Evolutionary conservation across 2,888 invertebrate genomes (phyloP).

Genomic region (Chydorus sphaericus): DNA sequence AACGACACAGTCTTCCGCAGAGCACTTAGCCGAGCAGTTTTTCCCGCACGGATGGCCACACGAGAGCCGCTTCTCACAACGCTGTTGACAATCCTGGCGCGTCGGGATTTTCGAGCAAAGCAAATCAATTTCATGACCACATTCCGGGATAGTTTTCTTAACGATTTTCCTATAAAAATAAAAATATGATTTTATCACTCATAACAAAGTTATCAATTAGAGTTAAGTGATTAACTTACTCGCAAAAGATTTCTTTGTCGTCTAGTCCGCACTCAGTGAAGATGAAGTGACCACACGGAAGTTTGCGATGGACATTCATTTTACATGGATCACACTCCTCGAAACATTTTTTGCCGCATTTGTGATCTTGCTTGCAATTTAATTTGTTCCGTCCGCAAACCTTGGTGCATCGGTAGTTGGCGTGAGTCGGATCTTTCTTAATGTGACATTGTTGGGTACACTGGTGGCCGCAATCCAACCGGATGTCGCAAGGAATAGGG

Average conservation of each 20-base stretch:
- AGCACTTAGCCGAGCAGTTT: slow-evolving; percentile 31
- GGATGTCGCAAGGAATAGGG: slow-evolving; percentile 10
- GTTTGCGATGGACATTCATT: slow-evolving; percentile 17
- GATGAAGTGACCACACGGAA: slow-evolving; percentile 35
- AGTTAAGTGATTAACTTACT: slow-evolving; percentile 23
- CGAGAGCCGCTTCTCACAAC: slow-evolving; percentile 21
- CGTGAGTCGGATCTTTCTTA: slow-evolving; percentile 11
- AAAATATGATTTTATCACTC: too few relatives aligned
- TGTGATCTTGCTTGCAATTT: slow-evolving; percentile 16
- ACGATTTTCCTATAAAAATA: slow-evolving; percentile 36
- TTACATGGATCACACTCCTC: slow-evolving; percentile 23
- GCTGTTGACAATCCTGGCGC: slow-evolving; percentile 7
- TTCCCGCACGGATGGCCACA: slow-evolving; percentile 38
- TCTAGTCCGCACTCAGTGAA: slow-evolving; percentile 28
- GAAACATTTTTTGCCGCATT: slow-evolving; percentile 22
- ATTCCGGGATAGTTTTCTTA: slow-evolving; percentile 30
- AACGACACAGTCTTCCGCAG: not conserved
- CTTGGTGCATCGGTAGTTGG: slow-evolving; percentile 28
- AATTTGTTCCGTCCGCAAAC: slow-evolving; percentile 31
- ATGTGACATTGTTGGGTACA: slow-evolving; percentile 11
- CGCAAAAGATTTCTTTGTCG: slow-evolving; percentile 26
- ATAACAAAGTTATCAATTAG: not conserved
- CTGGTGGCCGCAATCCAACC: slow-evolving; percentile 14
- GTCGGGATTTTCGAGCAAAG: not conserved
- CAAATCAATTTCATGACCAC: slow-evolving; percentile 32